phyloP scores from a whole-genome alignment of 2,888 invertebrate species.

The Scaptodrosophila latifasciaeformis region DNA sequence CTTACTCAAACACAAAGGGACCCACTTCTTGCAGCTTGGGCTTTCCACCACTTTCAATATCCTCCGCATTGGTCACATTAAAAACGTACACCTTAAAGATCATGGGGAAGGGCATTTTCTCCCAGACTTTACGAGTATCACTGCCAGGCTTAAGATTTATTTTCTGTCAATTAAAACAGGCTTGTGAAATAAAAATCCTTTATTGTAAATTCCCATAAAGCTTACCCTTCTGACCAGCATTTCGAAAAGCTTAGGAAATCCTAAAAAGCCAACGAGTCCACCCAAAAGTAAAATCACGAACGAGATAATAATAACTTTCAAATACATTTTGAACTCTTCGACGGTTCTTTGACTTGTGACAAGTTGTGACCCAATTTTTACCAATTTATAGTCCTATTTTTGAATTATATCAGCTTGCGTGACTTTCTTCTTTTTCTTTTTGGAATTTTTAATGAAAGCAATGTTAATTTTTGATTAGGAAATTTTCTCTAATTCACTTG shows the following conservation, averaged over 20 bases:
- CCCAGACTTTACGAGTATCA: slow-evolving; percentile 85
- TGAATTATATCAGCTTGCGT: too few species aligned
- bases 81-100: slow-evolving; percentile 86
- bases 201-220: not conserved
- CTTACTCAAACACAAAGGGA: slow-evolving; percentile 88
- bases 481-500: too few species aligned
- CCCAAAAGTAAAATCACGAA: slow-evolving; percentile 78
- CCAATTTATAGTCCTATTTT: slow-evolving; percentile 26
- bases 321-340: slow-evolving; percentile 32
- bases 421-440: too few species aligned
- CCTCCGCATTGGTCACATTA: slow-evolving; percentile 86
- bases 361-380: not conserved
- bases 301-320: slow-evolving; percentile 77
- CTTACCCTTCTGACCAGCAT: slow-evolving; percentile 80
- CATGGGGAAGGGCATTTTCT: slow-evolving; percentile 83
- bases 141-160: slow-evolving; percentile 79
- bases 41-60: slow-evolving; percentile 81
- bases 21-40: slow-evolving; percentile 84
- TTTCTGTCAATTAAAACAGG: slow-evolving; percentile 36
- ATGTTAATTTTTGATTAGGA: too few species aligned
- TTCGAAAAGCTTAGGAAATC: slow-evolving; percentile 81
- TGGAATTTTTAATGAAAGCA: too few species aligned
- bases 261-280: slow-evolving; percentile 80
- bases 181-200: not conserved
- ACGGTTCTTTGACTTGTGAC: too few species aligned